Conservation (phyloP, 1,140 invertebrate genomes). For the Macrotrachela quadricornifera region DNA sequence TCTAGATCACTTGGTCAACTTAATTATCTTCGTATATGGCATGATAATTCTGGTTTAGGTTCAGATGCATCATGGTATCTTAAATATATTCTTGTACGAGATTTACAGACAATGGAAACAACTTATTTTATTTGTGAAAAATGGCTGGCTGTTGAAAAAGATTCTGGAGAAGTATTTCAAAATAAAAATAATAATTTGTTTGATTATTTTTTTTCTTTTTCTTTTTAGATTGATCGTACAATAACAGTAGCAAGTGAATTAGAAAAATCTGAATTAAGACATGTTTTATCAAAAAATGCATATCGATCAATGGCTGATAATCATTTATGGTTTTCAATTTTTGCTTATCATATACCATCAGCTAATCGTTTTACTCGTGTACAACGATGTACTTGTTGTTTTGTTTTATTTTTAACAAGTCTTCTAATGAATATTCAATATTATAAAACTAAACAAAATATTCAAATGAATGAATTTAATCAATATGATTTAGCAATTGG, state of each 20-base stretch:
- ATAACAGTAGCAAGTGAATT: slow-evolving; percentile 33
- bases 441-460: slow-evolving; percentile 15
- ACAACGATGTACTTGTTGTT: slow-evolving; percentile 28
- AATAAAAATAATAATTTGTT: too few relatives aligned
- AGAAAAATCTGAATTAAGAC: slow-evolving; percentile 28
- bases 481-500: slow-evolving; percentile 13
- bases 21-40: slow-evolving; percentile 36
- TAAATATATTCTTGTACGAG: slow-evolving; percentile 32
- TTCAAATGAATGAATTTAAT: slow-evolving; percentile 12
- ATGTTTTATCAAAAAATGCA: slow-evolving; percentile 13
- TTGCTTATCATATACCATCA: slow-evolving; percentile 30
- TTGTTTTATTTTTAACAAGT: slow-evolving; percentile 28
- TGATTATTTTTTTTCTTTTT: slow-evolving; percentile 5
- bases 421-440: slow-evolving; percentile 35
- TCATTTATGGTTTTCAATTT: slow-evolving; percentile 33
- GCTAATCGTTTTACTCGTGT: slow-evolving; percentile 29
- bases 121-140: slow-evolving; percentile 34
- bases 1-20: slow-evolving; percentile 33
- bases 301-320: slow-evolving; percentile 28
- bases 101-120: slow-evolving; percentile 35
- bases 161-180: slow-evolving; percentile 32
- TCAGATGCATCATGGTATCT: slow-evolving; percentile 35
- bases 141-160: slow-evolving; percentile 39
- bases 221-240: slow-evolving; percentile 32
- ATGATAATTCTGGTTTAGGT: slow-evolving; percentile 35